phyloP scores from a whole-genome alignment of 2,888 invertebrate genomes.

The Pristionchus entomophagus region DNA sequence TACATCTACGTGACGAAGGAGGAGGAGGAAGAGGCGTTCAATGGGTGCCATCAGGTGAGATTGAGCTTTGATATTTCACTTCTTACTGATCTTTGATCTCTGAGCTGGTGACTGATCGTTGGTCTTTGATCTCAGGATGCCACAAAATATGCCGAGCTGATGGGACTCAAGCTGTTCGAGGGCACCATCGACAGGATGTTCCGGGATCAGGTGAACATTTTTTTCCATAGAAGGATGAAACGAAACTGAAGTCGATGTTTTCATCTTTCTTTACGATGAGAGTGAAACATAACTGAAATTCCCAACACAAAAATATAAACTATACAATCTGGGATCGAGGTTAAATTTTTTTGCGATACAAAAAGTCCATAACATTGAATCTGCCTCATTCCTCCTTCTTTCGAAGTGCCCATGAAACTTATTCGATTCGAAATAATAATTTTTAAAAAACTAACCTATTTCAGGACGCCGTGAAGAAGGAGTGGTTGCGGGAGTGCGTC shows the following conservation, averaged over 20 bases:
- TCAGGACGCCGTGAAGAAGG: constrained; percentile 59
- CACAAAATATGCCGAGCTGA: constrained; percentile 63
- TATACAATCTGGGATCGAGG: too few relatives aligned
- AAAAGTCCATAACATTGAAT: not conserved
- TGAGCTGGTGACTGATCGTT: not conserved
- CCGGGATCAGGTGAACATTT: constrained; percentile 61
- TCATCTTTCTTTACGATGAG: too few relatives aligned
- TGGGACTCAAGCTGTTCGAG: constrained; percentile 61
- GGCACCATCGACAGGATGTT: constrained; percentile 56
- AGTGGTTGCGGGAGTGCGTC: constrained; percentile 63
- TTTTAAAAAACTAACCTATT: not conserved
- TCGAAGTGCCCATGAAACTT: not conserved
- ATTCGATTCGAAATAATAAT: not conserved
- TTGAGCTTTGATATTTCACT: not conserved
- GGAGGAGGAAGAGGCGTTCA: constrained; percentile 57
- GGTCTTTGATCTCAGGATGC: constrained; percentile 50
- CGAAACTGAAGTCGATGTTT: too few relatives aligned
- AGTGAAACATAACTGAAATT: too few relatives aligned
- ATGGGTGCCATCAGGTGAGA: constrained; percentile 52
- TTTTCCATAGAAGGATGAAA: too few relatives aligned
- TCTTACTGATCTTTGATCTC: not conserved
- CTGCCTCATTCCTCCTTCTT: not conserved
- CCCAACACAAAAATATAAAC: too few relatives aligned
- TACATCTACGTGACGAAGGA: constrained; percentile 56
- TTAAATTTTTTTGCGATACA: too few relatives aligned